Evolutionary conservation across 2,888 invertebrate genomes (phyloP).

Genomic region (Ichneumoninae sp.): DNA sequence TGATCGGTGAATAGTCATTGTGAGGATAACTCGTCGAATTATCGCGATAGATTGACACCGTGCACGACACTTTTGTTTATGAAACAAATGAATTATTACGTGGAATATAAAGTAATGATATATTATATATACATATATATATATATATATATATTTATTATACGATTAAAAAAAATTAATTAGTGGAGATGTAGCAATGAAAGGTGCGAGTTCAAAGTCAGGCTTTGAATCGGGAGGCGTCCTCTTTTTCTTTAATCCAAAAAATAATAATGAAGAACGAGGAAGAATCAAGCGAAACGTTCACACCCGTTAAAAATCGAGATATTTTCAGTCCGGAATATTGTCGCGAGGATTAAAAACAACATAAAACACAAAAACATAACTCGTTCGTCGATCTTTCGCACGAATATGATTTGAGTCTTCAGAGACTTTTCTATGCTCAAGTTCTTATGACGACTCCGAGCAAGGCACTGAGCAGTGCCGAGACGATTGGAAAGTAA

Average conservation of each 20-base stretch:
- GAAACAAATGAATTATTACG: conserved; percentile 80
- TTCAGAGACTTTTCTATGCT: neutral
- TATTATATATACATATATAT: conserved; percentile 71
- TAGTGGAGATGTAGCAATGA: conserved; percentile 76
- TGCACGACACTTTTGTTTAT: conserved; percentile 65
- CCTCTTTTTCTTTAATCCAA: conserved; percentile 64
- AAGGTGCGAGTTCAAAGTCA: conserved; percentile 76
- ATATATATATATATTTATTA: conserved; percentile 80
- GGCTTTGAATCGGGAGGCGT: conserved; percentile 75
- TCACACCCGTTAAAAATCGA: neutral
- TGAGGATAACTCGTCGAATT: conserved; percentile 2
- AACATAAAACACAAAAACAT: conserved; percentile 13
- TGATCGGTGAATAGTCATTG: neutral
- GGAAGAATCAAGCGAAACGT: conserved; percentile 9
- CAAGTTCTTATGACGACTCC: neutral
- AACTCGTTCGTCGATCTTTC: neutral
- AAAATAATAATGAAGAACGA: neutral
- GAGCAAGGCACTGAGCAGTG: neutral
- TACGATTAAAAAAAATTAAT: conserved; percentile 78
- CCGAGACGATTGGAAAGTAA: neutral
- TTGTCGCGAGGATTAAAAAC: neutral
- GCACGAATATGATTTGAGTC: neutral
- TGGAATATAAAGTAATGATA: conserved; percentile 78
- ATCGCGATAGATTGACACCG: conserved; percentile 28
- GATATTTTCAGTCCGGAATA: neutral